Evolutionary conservation across 2,888 invertebrate species (phyloP), one percentile per base, ranked within the genome.

Genomic region (Tetrapedia diversipes): DNA sequence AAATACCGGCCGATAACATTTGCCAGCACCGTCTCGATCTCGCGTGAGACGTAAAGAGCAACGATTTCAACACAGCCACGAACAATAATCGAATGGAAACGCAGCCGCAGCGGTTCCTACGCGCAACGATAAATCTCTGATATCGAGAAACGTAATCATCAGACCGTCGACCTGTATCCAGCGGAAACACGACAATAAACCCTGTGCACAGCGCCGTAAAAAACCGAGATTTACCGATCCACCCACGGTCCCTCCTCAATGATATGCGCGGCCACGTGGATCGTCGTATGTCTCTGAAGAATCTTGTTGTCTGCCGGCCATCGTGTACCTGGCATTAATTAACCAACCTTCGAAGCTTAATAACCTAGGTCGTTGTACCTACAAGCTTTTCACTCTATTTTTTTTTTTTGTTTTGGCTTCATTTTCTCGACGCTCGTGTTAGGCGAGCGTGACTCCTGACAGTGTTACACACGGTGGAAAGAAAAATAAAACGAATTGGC

Each of bases 121-220:
- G 74, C 60, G 65, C 39, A 29, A 16, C 49, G 24, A 76, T 76
- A 76, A 76, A 76, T 76, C 76, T 63, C 43, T 61, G 76, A 67
- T 76, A 76, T 76, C 76, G 76, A 76, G 75, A 49, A 74, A 74
- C 75, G 66, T 57, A 75, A 67, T 76, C 76, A 41, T 75, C 67
- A 49, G 39, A 45, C 61, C 6, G 43, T 27, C 43, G 49, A 60
- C 51, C 51, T 29, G 59, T 65, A 59, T 51, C 65, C 60, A 41
- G 19, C 43, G 45, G 70, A 37, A 49, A 76, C 66, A 56, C 66
- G 66, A 60, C 54, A 54, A 61, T 49, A 61, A 77, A 77, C 63
- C 68, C 27, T 16, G 37, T 39, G 41, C 45, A 57, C 39, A n/a
- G n/a, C 69, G 37, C 14, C 34, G 67, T 66, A 57, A 49, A 72